phyloP scores from a whole-genome alignment of 35 echinoderm and acorn worm species.

The Apostichopus californicus region DNA sequence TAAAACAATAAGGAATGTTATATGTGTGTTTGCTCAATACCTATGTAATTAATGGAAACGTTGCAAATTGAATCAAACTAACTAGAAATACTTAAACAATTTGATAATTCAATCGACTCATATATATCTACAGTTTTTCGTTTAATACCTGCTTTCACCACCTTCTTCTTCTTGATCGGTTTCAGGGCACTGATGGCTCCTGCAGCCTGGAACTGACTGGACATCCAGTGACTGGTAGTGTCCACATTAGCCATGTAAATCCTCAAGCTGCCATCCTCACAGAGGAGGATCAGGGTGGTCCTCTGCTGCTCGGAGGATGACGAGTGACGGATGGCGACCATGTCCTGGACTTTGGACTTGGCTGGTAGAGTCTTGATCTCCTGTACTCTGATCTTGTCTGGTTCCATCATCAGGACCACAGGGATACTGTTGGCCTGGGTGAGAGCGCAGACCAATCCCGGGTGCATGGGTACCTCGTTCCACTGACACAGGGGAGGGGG shows the following conservation, averaged over 20 bases:
- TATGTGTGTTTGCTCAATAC: too few species aligned
- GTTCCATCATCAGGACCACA: conserved; percentile 94
- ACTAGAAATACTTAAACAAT: too few species aligned
- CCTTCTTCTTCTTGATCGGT: conserved; percentile 93
- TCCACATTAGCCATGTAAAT: conserved; percentile 99
- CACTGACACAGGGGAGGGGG: conserved; percentile 94
- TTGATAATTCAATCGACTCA: too few species aligned
- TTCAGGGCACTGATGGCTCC: conserved; percentile 90
- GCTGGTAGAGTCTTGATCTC: conserved; percentile 98
- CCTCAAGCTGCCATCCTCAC: conserved; percentile 97
- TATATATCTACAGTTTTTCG: too few species aligned
- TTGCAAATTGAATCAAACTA: too few species aligned
- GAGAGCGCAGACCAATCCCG: conserved; percentile 88
- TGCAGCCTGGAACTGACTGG: conserved; percentile 85
- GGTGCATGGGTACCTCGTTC: conserved; percentile 93
- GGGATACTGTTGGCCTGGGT: conserved; percentile 92
- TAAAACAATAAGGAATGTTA: too few species aligned
- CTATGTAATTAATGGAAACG: too few species aligned
- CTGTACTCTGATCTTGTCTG: conserved; percentile 82
- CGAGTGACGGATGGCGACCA: conserved; percentile 97
- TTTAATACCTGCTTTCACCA: conserved; percentile 84
- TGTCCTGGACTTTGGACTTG: conserved; percentile 99
- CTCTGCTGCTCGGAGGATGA: conserved; percentile 97
- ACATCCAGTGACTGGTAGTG: conserved; percentile 95
- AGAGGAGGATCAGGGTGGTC: conserved; percentile 94